phyloP scores from a whole-genome alignment of 2,888 invertebrate genomes.

The Ophonus ardosiacus region DNA sequence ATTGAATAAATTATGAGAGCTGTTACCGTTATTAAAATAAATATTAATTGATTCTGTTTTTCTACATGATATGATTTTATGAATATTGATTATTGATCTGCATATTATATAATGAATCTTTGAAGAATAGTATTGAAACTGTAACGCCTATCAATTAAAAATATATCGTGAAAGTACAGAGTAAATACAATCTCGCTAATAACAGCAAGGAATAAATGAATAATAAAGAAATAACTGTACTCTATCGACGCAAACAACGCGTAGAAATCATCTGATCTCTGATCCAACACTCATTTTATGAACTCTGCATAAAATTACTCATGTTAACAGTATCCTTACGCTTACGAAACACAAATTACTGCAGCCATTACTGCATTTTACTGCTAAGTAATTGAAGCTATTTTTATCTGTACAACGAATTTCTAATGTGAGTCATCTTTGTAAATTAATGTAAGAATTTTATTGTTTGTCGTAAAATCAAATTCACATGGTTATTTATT shows the following conservation, averaged over 20 bases:
- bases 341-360: constrained; percentile 35
- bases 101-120: background rate
- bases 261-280: constrained; percentile 40
- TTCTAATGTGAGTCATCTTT: constrained; percentile 38
- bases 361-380: constrained; percentile 38
- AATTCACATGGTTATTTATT: constrained; percentile 28
- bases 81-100: background rate
- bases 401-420: constrained; percentile 28
- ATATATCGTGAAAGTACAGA: constrained; percentile 29
- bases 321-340: constrained; percentile 28
- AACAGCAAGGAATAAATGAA: constrained; percentile 38
- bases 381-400: constrained; percentile 40
- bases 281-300: constrained; percentile 18
- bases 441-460: constrained; percentile 32
- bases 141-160: constrained; percentile 13
- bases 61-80: background rate
- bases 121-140: constrained; percentile 13
- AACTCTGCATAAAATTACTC: constrained; percentile 33
- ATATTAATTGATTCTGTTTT: background rate
- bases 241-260: constrained; percentile 29
- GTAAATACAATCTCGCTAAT: constrained; percentile 5
- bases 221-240: constrained; percentile 38
- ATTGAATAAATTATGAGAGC: no score
- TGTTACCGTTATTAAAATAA: background rate
- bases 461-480: constrained; percentile 33